Evolutionary conservation across 2,113 vertebrate genomes (phyloP), one percentile per base, ranked within the genome.

Genomic region (Pagrus major): DNA sequence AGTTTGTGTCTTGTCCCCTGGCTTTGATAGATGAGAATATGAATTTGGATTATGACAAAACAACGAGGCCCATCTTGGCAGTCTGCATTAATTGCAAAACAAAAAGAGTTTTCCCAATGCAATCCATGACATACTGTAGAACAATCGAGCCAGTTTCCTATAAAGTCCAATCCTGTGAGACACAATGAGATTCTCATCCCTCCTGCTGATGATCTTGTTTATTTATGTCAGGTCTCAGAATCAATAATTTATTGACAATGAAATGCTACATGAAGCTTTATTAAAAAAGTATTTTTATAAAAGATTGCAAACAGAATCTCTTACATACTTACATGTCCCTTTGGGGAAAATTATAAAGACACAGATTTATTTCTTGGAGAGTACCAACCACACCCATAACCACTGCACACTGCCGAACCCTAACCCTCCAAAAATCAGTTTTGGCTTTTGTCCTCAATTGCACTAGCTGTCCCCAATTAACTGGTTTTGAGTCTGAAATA

Each of bases 241-340:
- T 66, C 60, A 61, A 71, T 80, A 2, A 35, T 47, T 68, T 56
- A 78, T 54, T 55, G 51, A 69, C 35, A n/a, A n/a, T 35, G n/a
- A 61, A 60, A 71, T 67, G 49, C 58, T 29, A 42, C 56, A 59
- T 51, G 52, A 71, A 37, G 44, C 37, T 58, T 71, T 12, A 44
- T 59, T 12, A 23, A 33, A 23, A 33, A 37, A n/a, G 14, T 21
- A 15, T 61, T 54, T 35, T 1, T 15, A 44, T 56, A 29, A 23
- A 39, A 65, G 20, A 61, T 39, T 23, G 21, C 9, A 63, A 76
- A 39, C 2, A 20, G n/a, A 29, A 75, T 65, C 20, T 65, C 54
- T 65, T 15, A 41, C 16, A 39, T 27, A 37, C 11, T n/a, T n/a
- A n/a, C n/a, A n/a, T n/a, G n/a, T n/a, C n/a, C n/a, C n/a, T n/a